Evolutionary conservation across 2,113 vertebrate genomes (phyloP).

Genomic region (Nibea albiflora): DNA sequence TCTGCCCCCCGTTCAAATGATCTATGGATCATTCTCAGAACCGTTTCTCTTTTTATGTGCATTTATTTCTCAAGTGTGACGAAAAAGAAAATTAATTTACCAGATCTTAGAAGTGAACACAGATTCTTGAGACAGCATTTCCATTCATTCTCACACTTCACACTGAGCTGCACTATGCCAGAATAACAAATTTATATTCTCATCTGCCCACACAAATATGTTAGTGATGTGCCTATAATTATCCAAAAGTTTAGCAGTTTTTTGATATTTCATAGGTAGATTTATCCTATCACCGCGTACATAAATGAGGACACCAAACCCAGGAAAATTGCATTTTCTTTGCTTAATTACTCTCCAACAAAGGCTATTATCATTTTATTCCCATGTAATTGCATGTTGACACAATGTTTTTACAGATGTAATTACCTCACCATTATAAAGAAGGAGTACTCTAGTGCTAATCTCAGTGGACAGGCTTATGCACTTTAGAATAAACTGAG

Average conservation of each 20-base stretch:
- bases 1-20: conserved; percentile 26
- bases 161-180: conserved; percentile 65
- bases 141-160: conserved; percentile 66
- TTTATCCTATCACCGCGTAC: conserved; percentile 56
- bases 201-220: conserved; percentile 77
- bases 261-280: conserved; percentile 73
- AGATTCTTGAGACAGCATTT: conserved; percentile 57
- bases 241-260: conserved; percentile 69
- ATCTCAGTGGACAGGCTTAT: conserved; percentile 55
- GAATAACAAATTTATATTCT: conserved; percentile 73
- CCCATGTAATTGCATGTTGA: conserved; percentile 72
- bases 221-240: conserved; percentile 69
- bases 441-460: conserved; percentile 40
- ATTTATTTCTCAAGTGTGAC: conserved; percentile 47
- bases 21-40: conserved; percentile 28
- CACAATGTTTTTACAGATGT: conserved; percentile 69
- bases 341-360: conserved; percentile 69
- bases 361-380: conserved; percentile 74
- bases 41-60: conserved; percentile 4
- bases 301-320: conserved; percentile 52
- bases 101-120: conserved; percentile 49
- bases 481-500: conserved; percentile 51
- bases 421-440: conserved; percentile 64
- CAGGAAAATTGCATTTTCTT: conserved; percentile 49
- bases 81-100: conserved; percentile 27